phyloP scores from a whole-genome alignment of 1,140 invertebrate species.

The Drosophila pectinifera region DNA sequence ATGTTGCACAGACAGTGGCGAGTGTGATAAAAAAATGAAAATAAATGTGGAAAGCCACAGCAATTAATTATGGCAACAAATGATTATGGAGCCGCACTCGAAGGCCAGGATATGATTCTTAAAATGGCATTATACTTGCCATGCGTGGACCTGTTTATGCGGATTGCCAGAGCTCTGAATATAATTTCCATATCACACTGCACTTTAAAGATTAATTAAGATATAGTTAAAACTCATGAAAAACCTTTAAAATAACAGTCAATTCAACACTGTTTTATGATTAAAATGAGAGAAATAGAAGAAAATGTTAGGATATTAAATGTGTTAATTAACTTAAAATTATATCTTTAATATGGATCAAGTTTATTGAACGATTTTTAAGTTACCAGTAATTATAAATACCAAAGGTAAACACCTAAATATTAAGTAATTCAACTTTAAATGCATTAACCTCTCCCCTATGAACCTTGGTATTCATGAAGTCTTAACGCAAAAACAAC shows the following conservation, averaged over 20 bases:
- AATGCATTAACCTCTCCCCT: background rate
- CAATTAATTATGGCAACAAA: constrained; percentile 83
- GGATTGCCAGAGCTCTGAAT: no score
- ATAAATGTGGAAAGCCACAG: constrained; percentile 60
- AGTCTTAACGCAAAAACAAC: constrained; percentile 2
- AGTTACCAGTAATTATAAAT: background rate
- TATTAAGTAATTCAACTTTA: background rate
- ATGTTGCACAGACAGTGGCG: constrained; percentile 51
- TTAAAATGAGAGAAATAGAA: background rate
- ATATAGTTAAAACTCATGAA: no score
- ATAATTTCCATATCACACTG: no score
- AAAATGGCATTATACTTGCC: constrained; percentile 26
- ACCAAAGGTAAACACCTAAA: background rate
- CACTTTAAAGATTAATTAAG: background rate
- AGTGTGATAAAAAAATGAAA: constrained; percentile 34
- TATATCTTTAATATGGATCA: background rate
- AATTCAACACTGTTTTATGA: no score
- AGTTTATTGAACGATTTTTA: no score
- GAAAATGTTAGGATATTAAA: accelerated
- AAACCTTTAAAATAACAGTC: no score
- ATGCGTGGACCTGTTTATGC: constrained; percentile 5
- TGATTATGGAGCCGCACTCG: constrained; percentile 72
- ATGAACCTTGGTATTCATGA: background rate
- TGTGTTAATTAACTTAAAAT: background rate
- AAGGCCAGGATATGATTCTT: constrained; percentile 44